Evolutionary conservation across 37 sponge, comb jelly and placozoan genomes (phyloP).

Genomic region (Cliona cf. orientalis): DNA sequence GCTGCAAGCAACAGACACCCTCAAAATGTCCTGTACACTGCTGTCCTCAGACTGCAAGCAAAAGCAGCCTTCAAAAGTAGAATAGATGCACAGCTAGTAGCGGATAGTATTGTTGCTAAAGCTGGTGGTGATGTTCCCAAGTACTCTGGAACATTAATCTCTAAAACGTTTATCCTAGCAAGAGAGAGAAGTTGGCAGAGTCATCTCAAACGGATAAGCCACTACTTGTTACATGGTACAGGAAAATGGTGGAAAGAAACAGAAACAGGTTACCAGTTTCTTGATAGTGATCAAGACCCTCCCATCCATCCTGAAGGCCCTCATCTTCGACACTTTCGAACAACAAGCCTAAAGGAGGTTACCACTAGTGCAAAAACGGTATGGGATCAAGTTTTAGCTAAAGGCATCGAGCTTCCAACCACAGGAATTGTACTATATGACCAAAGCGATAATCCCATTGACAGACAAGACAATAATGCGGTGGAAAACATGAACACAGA

Average conservation of each 20-base stretch:
- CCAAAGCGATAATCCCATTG: too few relatives aligned
- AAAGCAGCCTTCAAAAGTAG: background rate
- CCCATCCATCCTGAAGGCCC: background rate
- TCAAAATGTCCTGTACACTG: slow-evolving; percentile 2
- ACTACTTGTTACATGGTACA: background rate
- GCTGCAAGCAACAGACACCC: slow-evolving; percentile 25
- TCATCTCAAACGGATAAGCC: background rate
- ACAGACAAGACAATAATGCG: background rate
- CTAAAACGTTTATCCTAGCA: background rate
- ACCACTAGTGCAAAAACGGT: background rate
- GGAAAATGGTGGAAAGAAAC: background rate
- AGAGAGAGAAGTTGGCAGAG: background rate
- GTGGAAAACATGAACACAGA: background rate
- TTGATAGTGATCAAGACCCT: slow-evolving; percentile 1
- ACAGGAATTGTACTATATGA: background rate
- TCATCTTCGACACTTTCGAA: background rate
- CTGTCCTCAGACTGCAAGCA: background rate
- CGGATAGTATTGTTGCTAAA: background rate
- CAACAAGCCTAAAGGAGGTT: background rate
- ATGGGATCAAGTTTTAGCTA: background rate
- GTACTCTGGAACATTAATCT: background rate
- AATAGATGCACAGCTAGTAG: background rate
- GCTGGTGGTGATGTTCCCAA: background rate
- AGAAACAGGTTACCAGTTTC: background rate
- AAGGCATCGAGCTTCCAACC: background rate